Evolutionary conservation across 2,113 vertebrate genomes (phyloP), one percentile per base, ranked within the genome.

Genomic region (Urocolius indicus): DNA sequence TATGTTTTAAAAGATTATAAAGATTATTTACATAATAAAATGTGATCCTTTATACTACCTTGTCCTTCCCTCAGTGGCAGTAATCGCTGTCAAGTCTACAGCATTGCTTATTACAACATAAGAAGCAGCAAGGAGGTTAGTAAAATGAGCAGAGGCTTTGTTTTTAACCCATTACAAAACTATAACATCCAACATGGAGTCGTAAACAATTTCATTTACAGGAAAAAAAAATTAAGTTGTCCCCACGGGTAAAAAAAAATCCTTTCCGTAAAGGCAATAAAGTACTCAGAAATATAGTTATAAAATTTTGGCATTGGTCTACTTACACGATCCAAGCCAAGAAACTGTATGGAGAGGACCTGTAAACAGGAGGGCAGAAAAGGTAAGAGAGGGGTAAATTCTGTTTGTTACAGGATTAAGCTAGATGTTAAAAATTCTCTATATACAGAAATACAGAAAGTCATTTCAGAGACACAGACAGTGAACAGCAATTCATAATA

Each of bases 21-120:
- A 82, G 51, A 38, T 21, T 95, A 89, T 82, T 95, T 95, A 93
- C 71, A 85, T 34, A 66, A 87, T 66, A 66, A 73, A 91, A 72
- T 87, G 72, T 80, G 63, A 41, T 71, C 89, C 20, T 82, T 77
- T 80, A 54, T 65, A 81, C 59, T 66, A 83, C 36, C 24, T 87
- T 80, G 61, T 43, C 52, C 32, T 80, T 94, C 41, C 48, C 63
- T 84, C 87, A 71, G 72, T 80, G 82, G 94, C 79, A 90, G 83
- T 90, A 87, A 93, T 45, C 0, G 1, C 71, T 85, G 82, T 74
- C 48, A 84, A 67, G 7, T 16, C 48, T 55, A 62, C 41, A 90
- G 59, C 24, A 66, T 2, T 38, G 63, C 3, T 2, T 68, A 73
- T 76, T 74, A 74, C 63, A 87, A 77, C 13, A 59, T 5, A 62